Evolutionary conservation across 2,113 vertebrate species (phyloP).

Genomic region (Amphiprion ocellaris): DNA sequence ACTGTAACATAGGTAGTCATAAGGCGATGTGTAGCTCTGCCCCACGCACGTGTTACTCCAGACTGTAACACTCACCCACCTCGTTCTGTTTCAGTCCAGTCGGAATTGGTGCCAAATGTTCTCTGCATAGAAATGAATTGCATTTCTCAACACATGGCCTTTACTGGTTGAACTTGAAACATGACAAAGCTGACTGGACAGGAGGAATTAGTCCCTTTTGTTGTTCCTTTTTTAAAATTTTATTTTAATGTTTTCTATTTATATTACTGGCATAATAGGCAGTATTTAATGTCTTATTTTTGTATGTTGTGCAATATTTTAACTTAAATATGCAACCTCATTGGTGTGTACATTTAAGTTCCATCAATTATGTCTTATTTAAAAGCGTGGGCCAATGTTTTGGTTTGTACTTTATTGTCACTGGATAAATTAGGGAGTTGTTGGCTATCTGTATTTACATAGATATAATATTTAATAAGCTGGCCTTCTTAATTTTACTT

Average conservation of each 20-base stretch:
- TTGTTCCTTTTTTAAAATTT: slow-evolving; percentile 51
- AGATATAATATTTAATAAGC: slow-evolving; percentile 63
- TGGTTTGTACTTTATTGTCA: slow-evolving; percentile 45
- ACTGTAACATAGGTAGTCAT: slow-evolving; percentile 71
- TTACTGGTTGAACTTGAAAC: slow-evolving; percentile 87
- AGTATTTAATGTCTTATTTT: slow-evolving; percentile 93
- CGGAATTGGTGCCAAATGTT: slow-evolving; percentile 85
- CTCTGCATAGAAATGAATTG: slow-evolving; percentile 71
- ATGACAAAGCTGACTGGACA: slow-evolving; percentile 87
- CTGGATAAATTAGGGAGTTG: slow-evolving; percentile 61
- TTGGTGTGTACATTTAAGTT: slow-evolving; percentile 70
- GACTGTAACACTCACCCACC: slow-evolving; percentile 43
- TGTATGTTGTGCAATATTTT: slow-evolving; percentile 95
- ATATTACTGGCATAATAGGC: slow-evolving; percentile 82
- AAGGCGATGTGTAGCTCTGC: slow-evolving; percentile 71
- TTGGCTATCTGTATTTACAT: slow-evolving; percentile 61
- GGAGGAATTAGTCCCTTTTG: slow-evolving; percentile 27
- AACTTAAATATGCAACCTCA: slow-evolving; percentile 90
- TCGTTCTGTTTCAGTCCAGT: slow-evolving; percentile 48
- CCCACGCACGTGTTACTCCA: slow-evolving; percentile 51
- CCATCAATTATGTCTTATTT: slow-evolving; percentile 57
- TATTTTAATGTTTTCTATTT: slow-evolving; percentile 86
- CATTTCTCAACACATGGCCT: slow-evolving; percentile 81
- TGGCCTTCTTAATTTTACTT: slow-evolving; percentile 61
- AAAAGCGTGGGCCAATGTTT: slow-evolving; percentile 54